Conservation (phyloP, 2,113 vertebrate genomes). For the Girardinichthys multiradiatus region DNA sequence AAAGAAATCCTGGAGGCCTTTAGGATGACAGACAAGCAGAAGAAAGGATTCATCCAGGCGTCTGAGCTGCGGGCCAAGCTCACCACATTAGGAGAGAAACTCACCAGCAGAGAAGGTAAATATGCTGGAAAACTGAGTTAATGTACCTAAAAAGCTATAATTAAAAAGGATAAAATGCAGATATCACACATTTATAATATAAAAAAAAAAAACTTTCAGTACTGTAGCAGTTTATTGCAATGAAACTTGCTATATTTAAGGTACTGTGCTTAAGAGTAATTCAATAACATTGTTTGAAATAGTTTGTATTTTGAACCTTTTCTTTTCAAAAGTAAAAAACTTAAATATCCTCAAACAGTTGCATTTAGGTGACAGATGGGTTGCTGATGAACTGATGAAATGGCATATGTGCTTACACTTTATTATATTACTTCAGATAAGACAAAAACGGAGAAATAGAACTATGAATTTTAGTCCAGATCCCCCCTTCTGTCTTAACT, state of each 20-base stretch:
- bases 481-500: background rate
- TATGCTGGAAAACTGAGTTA: background rate
- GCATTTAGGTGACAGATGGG: background rate
- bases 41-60: slow-evolving; percentile 83
- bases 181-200: background rate
- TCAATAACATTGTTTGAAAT: too few relatives aligned
- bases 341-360: background rate
- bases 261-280: too few relatives aligned
- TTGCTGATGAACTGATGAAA: background rate
- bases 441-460: background rate
- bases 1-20: slow-evolving; percentile 90
- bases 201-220: too few relatives aligned
- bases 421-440: background rate
- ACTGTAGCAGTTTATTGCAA: background rate
- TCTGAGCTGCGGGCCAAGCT: slow-evolving; percentile 90
- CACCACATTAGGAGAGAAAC: slow-evolving; percentile 89
- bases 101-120: slow-evolving; percentile 91
- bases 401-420: background rate
- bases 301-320: too few relatives aligned
- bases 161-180: background rate
- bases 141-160: background rate
- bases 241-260: background rate
- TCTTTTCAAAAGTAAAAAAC: background rate
- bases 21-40: slow-evolving; percentile 91
- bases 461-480: background rate